Base-by-base conservation (phyloP, 2,797 vertebrate genomes). In the Phoeniculus purpureus region DNA sequence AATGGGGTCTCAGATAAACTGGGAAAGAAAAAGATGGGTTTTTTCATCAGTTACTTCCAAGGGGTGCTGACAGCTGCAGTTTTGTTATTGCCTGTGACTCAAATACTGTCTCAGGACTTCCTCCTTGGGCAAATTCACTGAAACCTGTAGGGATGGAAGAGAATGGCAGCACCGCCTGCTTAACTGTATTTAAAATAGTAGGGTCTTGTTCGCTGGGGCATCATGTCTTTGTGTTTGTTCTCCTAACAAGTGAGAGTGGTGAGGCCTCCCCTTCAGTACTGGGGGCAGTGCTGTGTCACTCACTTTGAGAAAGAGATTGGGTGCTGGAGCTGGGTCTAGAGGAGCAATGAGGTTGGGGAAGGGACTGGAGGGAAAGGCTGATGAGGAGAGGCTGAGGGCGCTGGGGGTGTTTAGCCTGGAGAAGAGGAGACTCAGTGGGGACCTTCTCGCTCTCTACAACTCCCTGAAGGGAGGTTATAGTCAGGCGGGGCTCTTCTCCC, bases 51-150 rank as follows among this genome's bases (percentile, higher is more conserved):
- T 85, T 91, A 81, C 85, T 88, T 91, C 78, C n/a, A 58, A 48
- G n/a, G 45, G 72, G 61, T 88, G 81, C 81, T 93, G 94, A 81
- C 78, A 75, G 61, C 61, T 90, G 81, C 86, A 7, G 5, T 84
- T 91, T 90, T 87, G 55, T 93, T 90, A 50, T 2, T 91, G 47
- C 29, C 15, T 56, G 4, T 9, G 55, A 74, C 47, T 62, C 72
- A 86, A 81, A 52, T 55, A 62, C 6, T 37, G 26, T 73, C 82
- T 81, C 27, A 37, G 58, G 58, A 8, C 45, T 90, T 90, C 64
- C 12, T 92, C 60, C 22, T 43, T 75, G 61, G 47, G 27, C 45
- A 80, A 80, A 43, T 14, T 72, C 47, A 68, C 52, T 19, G 26
- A 3, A 0, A 0, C 56, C 29, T 76, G 26, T 43, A n/a, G 31